These are phyloP conservation scores for Sinelater perroti DNA, from an alignment of 2,888 invertebrate genomes.

Conservation along the genomic window DNA sequence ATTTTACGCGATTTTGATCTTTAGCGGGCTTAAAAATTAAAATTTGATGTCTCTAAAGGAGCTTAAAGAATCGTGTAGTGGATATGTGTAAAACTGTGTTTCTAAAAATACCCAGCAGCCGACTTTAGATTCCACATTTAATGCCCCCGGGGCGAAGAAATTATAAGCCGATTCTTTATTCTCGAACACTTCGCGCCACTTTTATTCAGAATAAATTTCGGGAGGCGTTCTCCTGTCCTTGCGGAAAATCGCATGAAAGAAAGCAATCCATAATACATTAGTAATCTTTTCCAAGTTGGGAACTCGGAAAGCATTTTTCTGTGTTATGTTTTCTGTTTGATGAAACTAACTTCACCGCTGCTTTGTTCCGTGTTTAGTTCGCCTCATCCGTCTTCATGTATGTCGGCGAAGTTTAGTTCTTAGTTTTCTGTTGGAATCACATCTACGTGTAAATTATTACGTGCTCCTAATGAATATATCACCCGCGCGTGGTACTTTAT, in stretches of 20 bases:
- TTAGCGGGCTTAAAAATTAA: too few species aligned
- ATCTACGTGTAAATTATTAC: constrained; percentile 31
- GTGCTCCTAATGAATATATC: constrained; percentile 28
- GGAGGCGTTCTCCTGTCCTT: constrained; percentile 12
- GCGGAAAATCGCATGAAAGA: constrained; percentile 13
- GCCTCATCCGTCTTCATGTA: constrained; percentile 31
- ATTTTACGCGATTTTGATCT: too few species aligned
- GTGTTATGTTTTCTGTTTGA: constrained; percentile 28
- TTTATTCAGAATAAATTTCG: constrained; percentile 11
- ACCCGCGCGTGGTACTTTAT: constrained; percentile 6
- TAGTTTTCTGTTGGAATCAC: constrained; percentile 31
- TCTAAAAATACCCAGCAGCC: neutral
- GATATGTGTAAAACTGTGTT: neutral
- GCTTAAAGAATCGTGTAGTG: too few species aligned
- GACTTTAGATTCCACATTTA: neutral
- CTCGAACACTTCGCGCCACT: neutral
- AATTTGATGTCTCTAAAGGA: too few species aligned
- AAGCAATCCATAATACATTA: constrained; percentile 17
- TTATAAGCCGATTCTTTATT: neutral
- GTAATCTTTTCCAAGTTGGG: constrained; percentile 13
- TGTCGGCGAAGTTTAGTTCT: constrained; percentile 29
- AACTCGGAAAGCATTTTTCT: constrained; percentile 27
- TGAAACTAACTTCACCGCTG: constrained; percentile 29
- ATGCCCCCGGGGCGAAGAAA: neutral
- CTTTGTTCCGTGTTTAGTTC: constrained; percentile 29